These are phyloP conservation scores for Alloscopus bannaensis DNA, from an alignment of 2,888 invertebrate genomes.

Conservation along the genomic window DNA sequence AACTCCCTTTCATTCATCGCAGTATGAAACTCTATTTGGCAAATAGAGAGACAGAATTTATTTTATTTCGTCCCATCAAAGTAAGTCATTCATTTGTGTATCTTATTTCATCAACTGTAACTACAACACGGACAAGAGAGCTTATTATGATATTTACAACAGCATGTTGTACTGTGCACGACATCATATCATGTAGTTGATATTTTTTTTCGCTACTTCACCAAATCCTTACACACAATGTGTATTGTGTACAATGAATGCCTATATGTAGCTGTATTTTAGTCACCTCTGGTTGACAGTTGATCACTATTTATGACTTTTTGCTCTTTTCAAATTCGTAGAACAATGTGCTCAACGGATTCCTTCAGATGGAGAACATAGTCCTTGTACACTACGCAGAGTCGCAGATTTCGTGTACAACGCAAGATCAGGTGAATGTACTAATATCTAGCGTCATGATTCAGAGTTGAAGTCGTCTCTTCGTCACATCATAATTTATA, in stretches of 20 bases:
- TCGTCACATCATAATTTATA: constrained; percentile 42
- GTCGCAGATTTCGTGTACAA: constrained; percentile 91
- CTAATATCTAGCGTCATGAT: constrained; percentile 83
- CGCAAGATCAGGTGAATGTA: constrained; percentile 94
- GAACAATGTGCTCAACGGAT: constrained; percentile 92
- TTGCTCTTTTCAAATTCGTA: constrained; percentile 75
- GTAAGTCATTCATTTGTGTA: constrained; percentile 77
- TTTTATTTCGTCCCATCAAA: constrained; percentile 94
- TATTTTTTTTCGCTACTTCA: no score
- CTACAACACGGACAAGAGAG: no score
- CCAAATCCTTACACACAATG: no score
- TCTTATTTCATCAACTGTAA: constrained; percentile 27
- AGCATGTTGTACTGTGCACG: no score
- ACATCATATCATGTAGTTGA: no score
- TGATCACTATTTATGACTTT: constrained; percentile 37
- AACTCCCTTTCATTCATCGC: constrained; percentile 87
- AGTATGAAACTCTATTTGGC: constrained; percentile 97
- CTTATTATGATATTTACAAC: constrained; percentile 1
- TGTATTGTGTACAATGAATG: no score
- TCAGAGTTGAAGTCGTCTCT: constrained; percentile 59
- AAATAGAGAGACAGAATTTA: constrained; percentile 97
- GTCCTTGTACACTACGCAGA: constrained; percentile 84
- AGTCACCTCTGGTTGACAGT: constrained; percentile 44
- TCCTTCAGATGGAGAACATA: constrained; percentile 88
- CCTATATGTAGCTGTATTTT: background rate